Conservation (phyloP, 1,140 invertebrate genomes). For the Coelopa frigida region DNA sequence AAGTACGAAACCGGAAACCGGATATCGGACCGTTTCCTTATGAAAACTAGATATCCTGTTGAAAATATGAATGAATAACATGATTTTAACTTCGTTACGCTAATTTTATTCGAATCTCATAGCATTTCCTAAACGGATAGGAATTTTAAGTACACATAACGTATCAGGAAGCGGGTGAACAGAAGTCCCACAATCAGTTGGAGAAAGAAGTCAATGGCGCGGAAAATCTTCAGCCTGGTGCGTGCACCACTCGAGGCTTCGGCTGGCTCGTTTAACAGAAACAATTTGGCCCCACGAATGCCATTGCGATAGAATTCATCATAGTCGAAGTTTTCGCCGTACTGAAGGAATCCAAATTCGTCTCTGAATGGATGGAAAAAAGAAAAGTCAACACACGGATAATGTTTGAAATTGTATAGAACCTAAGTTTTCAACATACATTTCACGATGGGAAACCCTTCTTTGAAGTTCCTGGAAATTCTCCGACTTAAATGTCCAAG, state of each 20-base stretch:
- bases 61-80: no score
- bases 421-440: constrained; percentile 56
- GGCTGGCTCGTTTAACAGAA: constrained; percentile 52
- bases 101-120: no score
- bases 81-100: no score
- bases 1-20: no score
- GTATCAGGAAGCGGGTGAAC: no score
- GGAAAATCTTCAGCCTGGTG: constrained; percentile 26
- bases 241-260: constrained; percentile 35
- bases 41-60: no score
- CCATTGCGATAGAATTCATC: constrained; percentile 49
- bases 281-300: constrained; percentile 51
- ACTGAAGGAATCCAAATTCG: constrained; percentile 34
- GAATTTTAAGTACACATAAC: no score
- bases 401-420: constrained; percentile 30
- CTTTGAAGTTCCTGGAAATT: no score
- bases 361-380: constrained; percentile 11
- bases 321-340: constrained; percentile 46
- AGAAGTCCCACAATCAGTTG: constrained; percentile 19
- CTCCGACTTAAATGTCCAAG: constrained; percentile 74
- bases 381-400: constrained; percentile 7
- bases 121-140: no score
- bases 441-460: constrained; percentile 55
- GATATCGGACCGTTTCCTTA: no score
- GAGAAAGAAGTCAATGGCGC: constrained; percentile 21